phyloP scores from a whole-genome alignment of 2,113 vertebrate species.

The Sakesphorus luctuosus region DNA sequence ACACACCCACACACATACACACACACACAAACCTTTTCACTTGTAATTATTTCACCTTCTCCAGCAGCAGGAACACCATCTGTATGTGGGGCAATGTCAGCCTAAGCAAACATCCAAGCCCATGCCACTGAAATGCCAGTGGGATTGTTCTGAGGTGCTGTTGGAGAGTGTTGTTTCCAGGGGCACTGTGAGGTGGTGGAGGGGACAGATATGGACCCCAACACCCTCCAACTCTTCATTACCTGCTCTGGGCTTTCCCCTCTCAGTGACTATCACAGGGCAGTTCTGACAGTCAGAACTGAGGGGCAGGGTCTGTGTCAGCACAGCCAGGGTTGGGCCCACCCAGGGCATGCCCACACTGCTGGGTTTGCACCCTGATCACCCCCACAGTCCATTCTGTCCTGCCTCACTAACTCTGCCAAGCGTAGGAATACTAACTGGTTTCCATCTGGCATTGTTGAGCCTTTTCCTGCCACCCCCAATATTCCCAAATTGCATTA shows the following conservation, averaged over 20 bases:
- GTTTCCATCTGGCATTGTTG: not conserved
- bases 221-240: not conserved
- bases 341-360: not conserved
- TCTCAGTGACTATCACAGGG: not conserved
- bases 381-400: not conserved
- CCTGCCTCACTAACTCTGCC: not conserved
- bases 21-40: not conserved
- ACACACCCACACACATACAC: no score
- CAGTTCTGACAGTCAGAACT: not conserved
- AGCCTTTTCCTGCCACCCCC: not conserved
- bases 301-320: not conserved
- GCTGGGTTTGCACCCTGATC: not conserved
- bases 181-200: not conserved
- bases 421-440: constrained; percentile 30
- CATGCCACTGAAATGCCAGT: not conserved
- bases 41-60: not conserved
- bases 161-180: not conserved
- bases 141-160: not conserved
- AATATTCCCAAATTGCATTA: constrained; percentile 4
- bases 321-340: not conserved
- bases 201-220: not conserved
- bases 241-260: not conserved
- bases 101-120: not conserved
- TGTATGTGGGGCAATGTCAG: not conserved
- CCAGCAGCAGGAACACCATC: not conserved